A percentile compares a stretch with the other conserved stretches of the same genome.
These are phyloP conservation scores for Larimichthys polyactis DNA, from an alignment of 2,113 vertebrate species.

Conservation along the genomic window DNA sequence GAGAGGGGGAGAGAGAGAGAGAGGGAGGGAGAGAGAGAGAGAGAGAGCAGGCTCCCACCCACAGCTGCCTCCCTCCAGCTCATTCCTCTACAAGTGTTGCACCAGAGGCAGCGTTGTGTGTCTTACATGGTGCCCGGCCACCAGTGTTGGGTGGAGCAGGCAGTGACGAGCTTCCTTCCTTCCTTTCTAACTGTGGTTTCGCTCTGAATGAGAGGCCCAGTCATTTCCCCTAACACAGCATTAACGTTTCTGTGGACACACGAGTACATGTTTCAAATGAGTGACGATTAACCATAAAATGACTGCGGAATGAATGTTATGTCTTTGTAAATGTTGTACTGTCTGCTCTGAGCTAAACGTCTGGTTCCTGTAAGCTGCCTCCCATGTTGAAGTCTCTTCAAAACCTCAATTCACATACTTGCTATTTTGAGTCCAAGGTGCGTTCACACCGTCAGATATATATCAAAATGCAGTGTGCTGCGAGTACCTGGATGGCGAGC, in stretches of 20 bases:
- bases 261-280: not conserved
- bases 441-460: too few relatives aligned
- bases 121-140: conserved; percentile 39
- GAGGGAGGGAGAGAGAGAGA: not conserved
- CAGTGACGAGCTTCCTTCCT: conserved; percentile 82
- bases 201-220: not conserved
- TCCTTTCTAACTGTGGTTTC: conserved; percentile 51
- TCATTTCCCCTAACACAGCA: conserved; percentile 8
- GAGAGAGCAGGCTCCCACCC: not conserved
- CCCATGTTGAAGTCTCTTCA: not conserved
- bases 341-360: not conserved
- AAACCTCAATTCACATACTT: not conserved
- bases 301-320: not conserved
- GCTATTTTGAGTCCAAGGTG: too few relatives aligned
- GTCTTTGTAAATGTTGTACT: not conserved
- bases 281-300: not conserved
- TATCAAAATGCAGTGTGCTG: too few relatives aligned
- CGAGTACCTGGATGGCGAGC: too few relatives aligned
- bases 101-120: conserved; percentile 51
- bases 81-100: conserved; percentile 59
- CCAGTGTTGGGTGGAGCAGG: conserved; percentile 65
- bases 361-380: not conserved
- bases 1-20: not conserved
- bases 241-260: not conserved
- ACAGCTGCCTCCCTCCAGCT: conserved; percentile 32